phyloP scores from a whole-genome alignment of 1,140 invertebrate genomes.

The Goniozus legneri region DNA sequence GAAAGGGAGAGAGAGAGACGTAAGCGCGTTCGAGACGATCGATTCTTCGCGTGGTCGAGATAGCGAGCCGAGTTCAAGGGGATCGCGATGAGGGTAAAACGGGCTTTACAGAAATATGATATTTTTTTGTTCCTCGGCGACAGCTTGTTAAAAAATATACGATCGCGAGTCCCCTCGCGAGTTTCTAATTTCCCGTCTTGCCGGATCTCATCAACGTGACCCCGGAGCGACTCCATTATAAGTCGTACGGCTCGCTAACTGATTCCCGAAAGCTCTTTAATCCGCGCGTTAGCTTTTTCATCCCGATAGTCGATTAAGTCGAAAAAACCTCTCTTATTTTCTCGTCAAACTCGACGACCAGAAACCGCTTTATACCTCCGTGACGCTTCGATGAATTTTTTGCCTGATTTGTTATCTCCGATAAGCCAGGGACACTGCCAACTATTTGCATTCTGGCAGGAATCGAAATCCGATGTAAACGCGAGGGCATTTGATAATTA shows the following conservation, averaged over 20 bases:
- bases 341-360: too few relatives aligned
- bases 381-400: too few relatives aligned
- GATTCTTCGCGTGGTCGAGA: not conserved
- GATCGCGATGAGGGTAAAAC: not conserved
- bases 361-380: too few relatives aligned
- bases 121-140: constrained; percentile 33
- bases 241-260: not conserved
- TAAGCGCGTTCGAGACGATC: constrained; percentile 1
- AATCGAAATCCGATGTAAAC: too few relatives aligned
- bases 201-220: constrained; percentile 9
- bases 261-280: not conserved
- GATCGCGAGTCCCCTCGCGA: constrained; percentile 24
- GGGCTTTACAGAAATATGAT: constrained; percentile 44
- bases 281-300: not conserved
- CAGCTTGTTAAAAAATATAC: constrained; percentile 46
- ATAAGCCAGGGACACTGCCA: too few relatives aligned
- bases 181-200: constrained; percentile 32
- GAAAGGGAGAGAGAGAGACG: not conserved
- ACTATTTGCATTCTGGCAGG: too few relatives aligned
- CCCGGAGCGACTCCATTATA: not conserved
- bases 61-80: too few relatives aligned
- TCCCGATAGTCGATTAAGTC: not conserved
- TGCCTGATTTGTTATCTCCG: too few relatives aligned
- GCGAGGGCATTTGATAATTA: too few relatives aligned
- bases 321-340: too few relatives aligned